Evolutionary conservation across 2,888 invertebrate genomes (phyloP).

Genomic region (Crepidodera aurea): DNA sequence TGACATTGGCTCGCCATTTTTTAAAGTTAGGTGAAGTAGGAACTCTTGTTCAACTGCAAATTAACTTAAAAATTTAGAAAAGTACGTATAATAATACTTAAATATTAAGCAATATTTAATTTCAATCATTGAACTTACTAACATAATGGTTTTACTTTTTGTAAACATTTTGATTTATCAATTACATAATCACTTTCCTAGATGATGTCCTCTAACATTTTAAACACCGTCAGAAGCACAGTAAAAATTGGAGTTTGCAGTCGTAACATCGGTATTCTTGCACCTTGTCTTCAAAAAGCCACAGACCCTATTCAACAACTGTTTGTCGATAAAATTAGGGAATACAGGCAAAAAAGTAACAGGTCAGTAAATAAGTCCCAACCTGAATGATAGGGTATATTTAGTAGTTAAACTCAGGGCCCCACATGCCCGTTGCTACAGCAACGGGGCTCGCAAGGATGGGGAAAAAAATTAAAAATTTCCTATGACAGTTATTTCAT

Average conservation of each 20-base stretch:
- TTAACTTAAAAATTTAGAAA: background rate
- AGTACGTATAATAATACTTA: background rate
- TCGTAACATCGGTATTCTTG: conserved; percentile 76
- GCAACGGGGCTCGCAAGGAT: too few relatives aligned
- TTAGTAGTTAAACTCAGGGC: too few relatives aligned
- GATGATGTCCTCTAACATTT: conserved; percentile 58
- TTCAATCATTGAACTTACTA: background rate
- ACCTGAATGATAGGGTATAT: background rate
- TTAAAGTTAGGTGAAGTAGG: background rate
- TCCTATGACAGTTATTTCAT: too few relatives aligned
- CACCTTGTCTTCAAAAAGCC: conserved; percentile 74
- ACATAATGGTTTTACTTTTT: background rate
- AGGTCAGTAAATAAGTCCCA: conserved; percentile 68
- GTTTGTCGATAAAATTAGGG: conserved; percentile 90
- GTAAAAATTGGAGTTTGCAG: conserved; percentile 61
- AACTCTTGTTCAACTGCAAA: background rate
- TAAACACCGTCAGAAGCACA: conserved; percentile 52
- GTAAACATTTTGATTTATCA: background rate
- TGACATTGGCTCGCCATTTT: background rate
- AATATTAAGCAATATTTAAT: background rate
- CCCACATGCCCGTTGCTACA: too few relatives aligned
- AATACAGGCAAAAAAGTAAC: conserved; percentile 87
- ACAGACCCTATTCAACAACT: conserved; percentile 92
- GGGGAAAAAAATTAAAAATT: too few relatives aligned
- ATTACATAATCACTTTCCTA: conserved; percentile 38